These are phyloP conservation scores for Parauchenoglanis ngamensis DNA, from an alignment of 2,797 vertebrate genomes.

Conservation along the genomic window DNA sequence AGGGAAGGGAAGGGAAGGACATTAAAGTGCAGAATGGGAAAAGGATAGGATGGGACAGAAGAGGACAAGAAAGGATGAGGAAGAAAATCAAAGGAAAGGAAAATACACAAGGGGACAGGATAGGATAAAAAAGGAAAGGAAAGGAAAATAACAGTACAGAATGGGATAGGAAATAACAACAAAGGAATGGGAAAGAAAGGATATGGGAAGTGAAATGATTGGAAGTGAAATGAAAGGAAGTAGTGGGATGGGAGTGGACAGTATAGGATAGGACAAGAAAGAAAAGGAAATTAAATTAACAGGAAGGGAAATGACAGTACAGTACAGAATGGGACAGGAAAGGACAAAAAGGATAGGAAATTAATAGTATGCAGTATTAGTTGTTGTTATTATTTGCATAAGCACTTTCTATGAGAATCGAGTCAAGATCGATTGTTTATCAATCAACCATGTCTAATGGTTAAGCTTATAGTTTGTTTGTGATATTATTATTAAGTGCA, in stretches of 20 bases:
- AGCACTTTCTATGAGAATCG: not conserved
- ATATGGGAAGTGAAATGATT: not conserved
- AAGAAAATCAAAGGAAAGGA: not conserved
- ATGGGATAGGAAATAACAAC: not conserved
- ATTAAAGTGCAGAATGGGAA: not conserved
- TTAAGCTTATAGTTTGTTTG: not conserved
- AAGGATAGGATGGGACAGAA: not conserved
- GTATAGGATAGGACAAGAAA: not conserved
- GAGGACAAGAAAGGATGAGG: not conserved
- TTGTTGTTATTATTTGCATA: not conserved
- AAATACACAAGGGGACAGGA: not conserved
- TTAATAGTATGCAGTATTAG: too few relatives aligned
- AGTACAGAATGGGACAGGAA: not conserved
- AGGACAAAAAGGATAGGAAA: not conserved
- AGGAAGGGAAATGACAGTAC: not conserved
- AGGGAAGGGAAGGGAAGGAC: not conserved
- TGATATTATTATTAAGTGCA: not conserved
- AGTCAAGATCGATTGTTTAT: not conserved
- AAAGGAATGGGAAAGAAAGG: not conserved
- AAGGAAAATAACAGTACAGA: not conserved
- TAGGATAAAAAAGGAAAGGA: not conserved
- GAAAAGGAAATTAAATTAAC: not conserved
- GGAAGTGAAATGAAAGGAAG: constrained; percentile 22
- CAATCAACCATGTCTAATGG: not conserved
- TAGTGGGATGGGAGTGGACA: not conserved